Evolutionary conservation across 2,888 invertebrate genomes (phyloP), one percentile per base, ranked within the genome.

Genomic region (Endotricha flammealis): DNA sequence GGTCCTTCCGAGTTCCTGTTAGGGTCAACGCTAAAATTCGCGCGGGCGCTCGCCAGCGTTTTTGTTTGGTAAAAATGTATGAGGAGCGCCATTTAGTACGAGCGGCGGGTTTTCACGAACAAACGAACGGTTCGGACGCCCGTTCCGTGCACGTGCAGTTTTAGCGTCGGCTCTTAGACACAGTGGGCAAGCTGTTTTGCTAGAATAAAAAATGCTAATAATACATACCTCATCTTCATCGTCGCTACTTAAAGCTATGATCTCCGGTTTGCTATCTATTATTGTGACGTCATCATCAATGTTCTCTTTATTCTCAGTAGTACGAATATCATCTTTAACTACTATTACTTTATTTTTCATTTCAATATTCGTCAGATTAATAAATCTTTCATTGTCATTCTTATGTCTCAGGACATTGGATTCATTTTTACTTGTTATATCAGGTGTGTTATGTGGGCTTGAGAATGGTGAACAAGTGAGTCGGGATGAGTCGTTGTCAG

Each of bases 201-300:
- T n/a, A n/a, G n/a, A n/a, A n/a, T n/a, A n/a, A n/a, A n/a, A n/a
- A n/a, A n/a, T n/a, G n/a, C n/a, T n/a, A n/a, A n/a, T n/a, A 17
- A 12, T n/a, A 44, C 68, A 64, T 42, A 80, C 79, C 61, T 65
- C 69, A 36, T 68, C 65, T 3, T 85, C 86, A 13, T 85, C 85
- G 44, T 85, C 86, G 34, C 87, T 87, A 62, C 86, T 87, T 8
- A 86, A 51, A 5, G 77, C 75, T 17, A 87, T 81, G 7, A 88
- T 64, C 48, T 81, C 81, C 3, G 73, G 65, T 31, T 66, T 63
- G 1, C 48, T 54, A 29, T 82, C 81, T 32, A 83, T 64, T 8
- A 85, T 76, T 1, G 81, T 69, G 7, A 85, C 65, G 34, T 85
- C 83, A 49, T 85, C 81, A 7, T 38, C 37, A 6, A 49, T 52